Base-by-base conservation (phyloP, 2,888 invertebrate genomes). In the Notodromas monacha region DNA sequence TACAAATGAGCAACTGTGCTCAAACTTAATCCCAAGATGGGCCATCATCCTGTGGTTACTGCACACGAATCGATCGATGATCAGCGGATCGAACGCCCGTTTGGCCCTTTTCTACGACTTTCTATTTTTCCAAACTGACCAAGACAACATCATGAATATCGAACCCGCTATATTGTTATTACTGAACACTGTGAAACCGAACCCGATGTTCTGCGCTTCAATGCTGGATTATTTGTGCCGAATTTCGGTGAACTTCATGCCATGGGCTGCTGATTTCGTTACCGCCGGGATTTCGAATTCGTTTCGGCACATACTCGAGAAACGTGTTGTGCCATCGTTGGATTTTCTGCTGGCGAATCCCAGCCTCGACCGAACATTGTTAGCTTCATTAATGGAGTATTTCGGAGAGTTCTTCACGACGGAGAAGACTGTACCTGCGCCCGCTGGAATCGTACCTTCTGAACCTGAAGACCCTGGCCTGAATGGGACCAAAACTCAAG, bases 11-110 rank as follows among this genome's bases (percentile, higher is more conserved):
- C 56, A 79, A 30, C 55, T 81, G 31, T 73, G 76, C 50, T 79
- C 79, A n/a, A 79, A 81, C 46, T 72, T 81, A 47, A 77, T 77
- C 49, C 81, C 81, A 38, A 59, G 81, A 40, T 81, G 81, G 81
- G 79, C 79, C 37, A 73, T 81, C 28, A 79, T 81, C 43, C 77
- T 79, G 33, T 81, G 81, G 81, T 58, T 81, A 5, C 57, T 81
- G 33, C 76, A 76, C 27, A 76, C 77, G 10, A 77, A 76, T 46
- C 79, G 77, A 26, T 73, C 74, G 28, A 68, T 65, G 44, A 50
- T 51, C 8, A 74, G 76, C 28, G 70, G 73, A 33, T 69, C 76
- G 30, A 77, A 77, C 56, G 74, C 77, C 28, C 84, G 81, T 52
- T 51, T 81, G 33, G 74, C 79, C 11, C 55, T 84, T 29, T 81